phyloP scores from a whole-genome alignment of 1,140 invertebrate genomes.

The Trachymyrmex cornetzi region DNA sequence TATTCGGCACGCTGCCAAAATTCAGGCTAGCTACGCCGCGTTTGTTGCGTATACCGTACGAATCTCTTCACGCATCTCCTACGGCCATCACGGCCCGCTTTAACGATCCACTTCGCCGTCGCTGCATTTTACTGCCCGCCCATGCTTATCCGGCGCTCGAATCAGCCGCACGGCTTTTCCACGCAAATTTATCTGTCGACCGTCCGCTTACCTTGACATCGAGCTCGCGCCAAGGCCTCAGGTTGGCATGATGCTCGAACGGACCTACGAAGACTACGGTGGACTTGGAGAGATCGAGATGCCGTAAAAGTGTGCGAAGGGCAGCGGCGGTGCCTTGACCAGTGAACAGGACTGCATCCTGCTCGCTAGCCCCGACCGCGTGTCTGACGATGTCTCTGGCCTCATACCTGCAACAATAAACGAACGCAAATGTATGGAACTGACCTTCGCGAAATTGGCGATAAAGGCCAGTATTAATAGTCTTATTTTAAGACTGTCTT shows the following conservation, averaged over 20 bases:
- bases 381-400: conserved; percentile 93
- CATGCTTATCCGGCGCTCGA: background rate
- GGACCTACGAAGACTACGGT: conserved; percentile 94
- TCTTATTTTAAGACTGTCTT: too few species aligned
- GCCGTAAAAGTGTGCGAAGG: conserved; percentile 90
- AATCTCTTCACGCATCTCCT: conserved; percentile 35
- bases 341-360: conserved; percentile 94
- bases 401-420: conserved; percentile 89
- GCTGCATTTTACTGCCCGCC: background rate
- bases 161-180: conserved; percentile 36
- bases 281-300: conserved; percentile 87
- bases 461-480: background rate
- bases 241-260: conserved; percentile 94
- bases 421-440: conserved; percentile 14
- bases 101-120: conserved; percentile 33
- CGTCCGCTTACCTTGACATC: conserved; percentile 89
- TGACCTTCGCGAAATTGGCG: background rate
- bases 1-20: conserved; percentile 19
- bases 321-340: conserved; percentile 92
- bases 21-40: background rate
- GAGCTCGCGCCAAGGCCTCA: conserved; percentile 94
- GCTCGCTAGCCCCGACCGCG: conserved; percentile 92
- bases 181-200: conserved; percentile 42
- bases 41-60: conserved; percentile 6
- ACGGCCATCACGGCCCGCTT: conserved; percentile 27